Conservation (phyloP, 2,797 vertebrate species). For the Characodon lateralis region DNA sequence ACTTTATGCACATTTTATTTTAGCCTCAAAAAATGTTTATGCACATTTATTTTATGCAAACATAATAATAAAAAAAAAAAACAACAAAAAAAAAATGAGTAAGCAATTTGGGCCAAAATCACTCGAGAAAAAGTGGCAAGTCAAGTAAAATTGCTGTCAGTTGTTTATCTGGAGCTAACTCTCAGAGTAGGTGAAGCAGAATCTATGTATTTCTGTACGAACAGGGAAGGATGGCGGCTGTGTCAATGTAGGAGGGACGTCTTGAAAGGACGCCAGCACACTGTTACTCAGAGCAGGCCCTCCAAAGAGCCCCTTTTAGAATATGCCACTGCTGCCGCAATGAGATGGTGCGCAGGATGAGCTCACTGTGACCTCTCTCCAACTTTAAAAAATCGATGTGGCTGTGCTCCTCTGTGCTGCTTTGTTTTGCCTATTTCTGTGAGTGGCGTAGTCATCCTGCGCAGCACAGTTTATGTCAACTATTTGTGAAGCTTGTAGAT, state of each 20-base stretch:
- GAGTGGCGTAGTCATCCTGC: conserved; percentile 28
- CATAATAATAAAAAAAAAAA: no score
- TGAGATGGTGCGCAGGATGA: conserved; percentile 59
- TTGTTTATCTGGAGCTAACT: conserved; percentile 45
- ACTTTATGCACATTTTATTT: background rate
- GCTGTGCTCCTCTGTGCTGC: conserved; percentile 14
- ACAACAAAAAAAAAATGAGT: background rate
- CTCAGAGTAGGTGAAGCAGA: conserved; percentile 32
- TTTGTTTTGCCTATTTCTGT: conserved; percentile 53
- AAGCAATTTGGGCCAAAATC: background rate
- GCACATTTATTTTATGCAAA: no score
- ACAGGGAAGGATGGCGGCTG: background rate
- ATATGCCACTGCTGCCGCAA: conserved; percentile 49
- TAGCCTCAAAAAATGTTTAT: no score
- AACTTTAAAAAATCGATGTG: conserved; percentile 62
- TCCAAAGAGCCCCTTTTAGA: conserved; percentile 71
- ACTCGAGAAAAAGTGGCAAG: conserved; percentile 25
- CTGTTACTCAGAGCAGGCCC: conserved; percentile 9
- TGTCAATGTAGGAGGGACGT: background rate
- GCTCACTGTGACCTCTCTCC: conserved; percentile 55
- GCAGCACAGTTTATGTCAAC: conserved; percentile 4
- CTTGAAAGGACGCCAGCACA: conserved; percentile 32
- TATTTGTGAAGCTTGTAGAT: background rate
- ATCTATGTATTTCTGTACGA: conserved; percentile 44
- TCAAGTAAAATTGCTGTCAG: conserved; percentile 47